Evolutionary conservation across 1,140 invertebrate species (phyloP).

Genomic region (Popillia japonica): DNA sequence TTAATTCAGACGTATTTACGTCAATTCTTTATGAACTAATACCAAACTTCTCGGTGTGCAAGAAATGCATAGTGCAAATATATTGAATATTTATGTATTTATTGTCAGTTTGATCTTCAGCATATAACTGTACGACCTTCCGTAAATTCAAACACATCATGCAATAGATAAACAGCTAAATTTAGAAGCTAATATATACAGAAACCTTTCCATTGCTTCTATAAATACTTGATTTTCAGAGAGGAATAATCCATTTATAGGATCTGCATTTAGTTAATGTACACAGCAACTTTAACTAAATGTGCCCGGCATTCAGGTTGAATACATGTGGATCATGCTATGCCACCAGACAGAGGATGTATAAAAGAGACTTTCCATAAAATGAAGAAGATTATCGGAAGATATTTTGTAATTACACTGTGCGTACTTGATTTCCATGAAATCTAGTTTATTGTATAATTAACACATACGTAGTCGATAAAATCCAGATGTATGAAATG

Average conservation of each 20-base stretch:
- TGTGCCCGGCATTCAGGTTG: not conserved
- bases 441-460: no score
- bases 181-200: conserved; percentile 13
- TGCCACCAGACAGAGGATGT: not conserved
- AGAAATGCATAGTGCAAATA: no score
- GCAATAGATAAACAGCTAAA: conserved; percentile 28
- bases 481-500: no score
- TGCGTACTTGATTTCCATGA: no score
- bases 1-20: no score
- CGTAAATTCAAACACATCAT: conserved; percentile 6
- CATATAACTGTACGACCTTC: conserved; percentile 5
- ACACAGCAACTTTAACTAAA: not conserved
- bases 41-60: no score
- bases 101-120: not conserved
- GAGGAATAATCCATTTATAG: conserved; percentile 23
- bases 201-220: conserved; percentile 9
- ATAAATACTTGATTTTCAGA: not conserved
- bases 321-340: not conserved
- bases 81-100: not conserved
- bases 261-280: not conserved
- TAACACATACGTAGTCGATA: no score
- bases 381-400: no score
- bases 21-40: no score
- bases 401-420: no score
- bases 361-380: no score